phyloP scores from a whole-genome alignment of 1,140 invertebrate genomes.

The Drosophila tristis region DNA sequence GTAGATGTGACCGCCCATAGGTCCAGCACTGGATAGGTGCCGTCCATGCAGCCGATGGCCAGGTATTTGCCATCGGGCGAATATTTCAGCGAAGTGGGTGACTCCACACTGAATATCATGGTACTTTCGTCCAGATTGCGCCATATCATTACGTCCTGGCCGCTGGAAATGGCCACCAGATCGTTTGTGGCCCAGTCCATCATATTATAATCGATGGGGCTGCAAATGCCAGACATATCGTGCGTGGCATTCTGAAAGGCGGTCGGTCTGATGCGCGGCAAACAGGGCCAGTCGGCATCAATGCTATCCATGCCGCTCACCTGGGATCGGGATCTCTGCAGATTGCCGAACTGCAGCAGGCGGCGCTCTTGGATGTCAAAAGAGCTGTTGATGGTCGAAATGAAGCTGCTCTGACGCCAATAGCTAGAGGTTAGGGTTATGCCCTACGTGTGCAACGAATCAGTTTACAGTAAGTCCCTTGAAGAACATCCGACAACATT shows the following conservation, averaged over 20 bases:
- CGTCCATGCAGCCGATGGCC: conserved; percentile 67
- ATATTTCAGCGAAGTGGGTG: conserved; percentile 57
- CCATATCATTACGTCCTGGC: conserved; percentile 72
- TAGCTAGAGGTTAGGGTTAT: conserved; percentile 42
- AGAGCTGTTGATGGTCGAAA: conserved; percentile 42
- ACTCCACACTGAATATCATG: conserved; percentile 69
- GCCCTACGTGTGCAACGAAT: conserved; percentile 13
- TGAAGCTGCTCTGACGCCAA: conserved; percentile 65
- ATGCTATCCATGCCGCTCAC: neutral
- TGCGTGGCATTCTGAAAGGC: conserved; percentile 71
- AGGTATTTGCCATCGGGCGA: conserved; percentile 66
- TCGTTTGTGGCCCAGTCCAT: conserved; percentile 75
- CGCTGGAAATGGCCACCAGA: conserved; percentile 71
- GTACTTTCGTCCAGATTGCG: conserved; percentile 60
- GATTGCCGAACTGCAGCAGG: conserved; percentile 60
- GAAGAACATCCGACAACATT: neutral
- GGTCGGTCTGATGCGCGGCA: conserved; percentile 55
- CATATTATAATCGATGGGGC: conserved; percentile 58
- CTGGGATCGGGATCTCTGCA: conserved; percentile 11
- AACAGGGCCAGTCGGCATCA: conserved; percentile 69
- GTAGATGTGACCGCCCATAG: conserved; percentile 58
- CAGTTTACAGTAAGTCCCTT: no score
- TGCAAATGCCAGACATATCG: conserved; percentile 61
- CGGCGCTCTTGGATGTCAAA: conserved; percentile 52
- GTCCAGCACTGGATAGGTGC: conserved; percentile 63